Evolutionary conservation across 2,797 vertebrate genomes (phyloP).

Genomic region (Podargus strigoides): DNA sequence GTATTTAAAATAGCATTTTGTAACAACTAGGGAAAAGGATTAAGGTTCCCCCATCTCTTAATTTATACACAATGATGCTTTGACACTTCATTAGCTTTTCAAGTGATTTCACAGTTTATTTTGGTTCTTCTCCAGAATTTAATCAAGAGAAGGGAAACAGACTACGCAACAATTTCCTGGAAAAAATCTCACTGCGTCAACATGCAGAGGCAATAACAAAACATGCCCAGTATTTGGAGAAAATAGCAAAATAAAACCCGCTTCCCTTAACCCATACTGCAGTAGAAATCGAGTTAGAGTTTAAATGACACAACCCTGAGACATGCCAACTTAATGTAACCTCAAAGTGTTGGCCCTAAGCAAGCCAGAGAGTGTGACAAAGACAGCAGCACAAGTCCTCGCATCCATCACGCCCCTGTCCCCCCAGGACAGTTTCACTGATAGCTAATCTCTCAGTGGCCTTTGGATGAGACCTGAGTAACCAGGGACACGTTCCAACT

Average conservation of each 20-base stretch:
- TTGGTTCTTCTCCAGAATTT: slow-evolving; percentile 6
- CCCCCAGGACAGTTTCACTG: neutral
- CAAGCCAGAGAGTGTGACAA: neutral
- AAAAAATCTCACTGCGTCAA: neutral
- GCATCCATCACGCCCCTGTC: neutral
- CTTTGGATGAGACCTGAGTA: neutral
- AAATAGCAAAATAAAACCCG: neutral
- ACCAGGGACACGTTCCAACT: neutral
- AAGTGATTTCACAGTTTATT: neutral
- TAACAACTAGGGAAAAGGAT: neutral
- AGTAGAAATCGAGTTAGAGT: neutral
- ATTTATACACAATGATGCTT: neutral
- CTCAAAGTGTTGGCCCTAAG: neutral
- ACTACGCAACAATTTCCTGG: neutral
- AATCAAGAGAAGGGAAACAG: neutral
- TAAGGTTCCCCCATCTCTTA: neutral
- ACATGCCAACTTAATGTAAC: neutral
- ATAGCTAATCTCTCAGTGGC: neutral
- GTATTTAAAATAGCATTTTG: neutral
- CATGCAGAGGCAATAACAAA: neutral
- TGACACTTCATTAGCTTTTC: neutral
- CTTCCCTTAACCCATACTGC: neutral
- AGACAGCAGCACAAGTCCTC: neutral
- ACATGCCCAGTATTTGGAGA: neutral
- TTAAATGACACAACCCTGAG: neutral